Conservation (phyloP, 2,113 vertebrate species). For the Catagonus wagneri region DNA sequence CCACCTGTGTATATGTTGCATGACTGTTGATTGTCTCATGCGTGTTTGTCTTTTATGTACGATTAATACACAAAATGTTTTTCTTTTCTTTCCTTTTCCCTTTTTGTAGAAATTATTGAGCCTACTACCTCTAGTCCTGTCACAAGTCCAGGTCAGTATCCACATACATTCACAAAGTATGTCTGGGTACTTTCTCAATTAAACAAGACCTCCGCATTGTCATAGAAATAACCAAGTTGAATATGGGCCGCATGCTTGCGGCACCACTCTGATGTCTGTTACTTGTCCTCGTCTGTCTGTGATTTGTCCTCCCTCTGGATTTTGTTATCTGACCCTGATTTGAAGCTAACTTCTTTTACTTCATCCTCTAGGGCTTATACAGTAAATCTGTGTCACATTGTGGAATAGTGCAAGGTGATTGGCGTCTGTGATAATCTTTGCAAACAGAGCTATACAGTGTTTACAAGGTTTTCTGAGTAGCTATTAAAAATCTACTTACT, state of each 20-base stretch:
- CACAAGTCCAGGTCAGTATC: slow-evolving; percentile 99
- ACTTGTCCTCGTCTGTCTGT: slow-evolving; percentile 79
- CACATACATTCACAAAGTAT: slow-evolving; percentile 92
- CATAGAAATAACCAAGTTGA: slow-evolving; percentile 19
- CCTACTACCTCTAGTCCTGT: slow-evolving; percentile 98
- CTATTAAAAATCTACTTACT: slow-evolving; percentile 72
- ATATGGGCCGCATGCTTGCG: slow-evolving; percentile 46
- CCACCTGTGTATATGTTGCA: slow-evolving; percentile 84
- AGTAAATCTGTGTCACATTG: slow-evolving; percentile 31
- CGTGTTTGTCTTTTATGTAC: slow-evolving; percentile 91
- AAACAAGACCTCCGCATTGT: slow-evolving; percentile 54
- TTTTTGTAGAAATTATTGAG: slow-evolving; percentile 99
- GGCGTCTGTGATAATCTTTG: slow-evolving; percentile 16
- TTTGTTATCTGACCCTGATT: slow-evolving; percentile 59
- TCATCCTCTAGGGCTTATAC: neutral
- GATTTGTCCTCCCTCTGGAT: slow-evolving; percentile 73
- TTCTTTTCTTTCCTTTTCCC: slow-evolving; percentile 88
- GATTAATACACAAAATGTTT: slow-evolving; percentile 97
- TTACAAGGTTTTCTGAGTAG: slow-evolving; percentile 55
- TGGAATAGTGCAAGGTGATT: slow-evolving; percentile 36
- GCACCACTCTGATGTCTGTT: slow-evolving; percentile 86
- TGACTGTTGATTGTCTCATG: slow-evolving; percentile 90
- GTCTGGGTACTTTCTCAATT: slow-evolving; percentile 88
- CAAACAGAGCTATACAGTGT: slow-evolving; percentile 47
- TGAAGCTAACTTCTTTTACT: neutral